Evolutionary conservation across 1,140 invertebrate genomes (phyloP).

Genomic region (Drosophila pseudoananassae): DNA sequence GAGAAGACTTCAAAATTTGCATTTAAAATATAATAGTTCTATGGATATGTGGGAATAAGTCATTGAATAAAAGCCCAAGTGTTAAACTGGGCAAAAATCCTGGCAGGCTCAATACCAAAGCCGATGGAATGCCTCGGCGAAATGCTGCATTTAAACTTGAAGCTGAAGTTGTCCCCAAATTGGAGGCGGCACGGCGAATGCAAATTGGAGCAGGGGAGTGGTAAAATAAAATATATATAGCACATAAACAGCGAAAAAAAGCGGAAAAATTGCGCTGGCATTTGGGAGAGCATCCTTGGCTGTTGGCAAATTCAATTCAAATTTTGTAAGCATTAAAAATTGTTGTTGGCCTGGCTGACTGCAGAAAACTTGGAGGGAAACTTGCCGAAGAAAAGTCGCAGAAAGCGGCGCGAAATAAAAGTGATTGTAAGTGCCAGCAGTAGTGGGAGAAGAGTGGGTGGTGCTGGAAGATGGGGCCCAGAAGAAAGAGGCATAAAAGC

Average conservation of each 20-base stretch:
- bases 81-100: conserved; percentile 59
- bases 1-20: too few relatives aligned
- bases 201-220: conserved; percentile 53
- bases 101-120: conserved; percentile 8
- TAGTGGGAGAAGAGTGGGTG: not conserved
- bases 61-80: conserved; percentile 74
- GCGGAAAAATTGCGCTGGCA: conserved; percentile 41
- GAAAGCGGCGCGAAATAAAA: conserved; percentile 70
- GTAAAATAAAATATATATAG: conserved; percentile 3
- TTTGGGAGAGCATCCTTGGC: conserved; percentile 61
- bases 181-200: conserved; percentile 61
- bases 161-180: conserved; percentile 57
- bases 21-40: not conserved
- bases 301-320: conserved; percentile 80
- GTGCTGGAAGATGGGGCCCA: not conserved
- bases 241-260: conserved; percentile 32
- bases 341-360: conserved; percentile 29
- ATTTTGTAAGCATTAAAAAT: conserved; percentile 80
- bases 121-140: conserved; percentile 18
- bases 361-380: conserved; percentile 70
- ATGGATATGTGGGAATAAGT: conserved; percentile 48
- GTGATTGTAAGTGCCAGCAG: conserved; percentile 74
- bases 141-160: conserved; percentile 43
- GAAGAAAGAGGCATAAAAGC: conserved; percentile 58
- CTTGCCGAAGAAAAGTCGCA: conserved; percentile 51